phyloP scores from a whole-genome alignment of 64 coral and sea anemone genomes.

The Dendronephthya gigantea region DNA sequence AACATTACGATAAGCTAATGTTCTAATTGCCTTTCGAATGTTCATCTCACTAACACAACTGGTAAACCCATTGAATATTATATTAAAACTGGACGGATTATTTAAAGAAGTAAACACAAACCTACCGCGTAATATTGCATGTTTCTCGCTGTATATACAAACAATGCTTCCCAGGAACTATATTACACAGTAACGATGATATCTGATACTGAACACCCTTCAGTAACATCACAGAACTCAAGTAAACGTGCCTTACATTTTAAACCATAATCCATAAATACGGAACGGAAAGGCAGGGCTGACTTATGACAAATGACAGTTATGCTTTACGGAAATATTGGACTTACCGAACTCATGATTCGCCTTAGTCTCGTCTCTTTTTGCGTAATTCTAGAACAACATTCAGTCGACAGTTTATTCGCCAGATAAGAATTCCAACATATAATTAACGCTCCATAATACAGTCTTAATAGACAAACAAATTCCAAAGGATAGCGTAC shows the following conservation, averaged over 20 bases:
- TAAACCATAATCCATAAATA: not conserved
- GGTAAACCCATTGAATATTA: not conserved
- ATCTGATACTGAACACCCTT: not conserved
- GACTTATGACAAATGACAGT: not conserved
- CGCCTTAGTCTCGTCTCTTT: not conserved
- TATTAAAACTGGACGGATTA: not conserved
- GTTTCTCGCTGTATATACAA: constrained; percentile 1
- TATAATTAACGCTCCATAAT: not conserved
- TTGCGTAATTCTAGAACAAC: not conserved
- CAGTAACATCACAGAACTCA: not conserved
- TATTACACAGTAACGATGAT: not conserved
- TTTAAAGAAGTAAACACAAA: not conserved
- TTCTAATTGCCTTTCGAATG: not conserved
- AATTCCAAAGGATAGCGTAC: not conserved
- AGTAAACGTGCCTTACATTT: not conserved
- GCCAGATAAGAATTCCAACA: not conserved
- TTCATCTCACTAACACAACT: not conserved
- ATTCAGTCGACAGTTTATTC: not conserved
- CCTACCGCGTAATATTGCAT: constrained; percentile 2
- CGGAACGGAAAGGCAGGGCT: not conserved
- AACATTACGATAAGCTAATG: not conserved
- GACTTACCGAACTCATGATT: constrained; percentile 13
- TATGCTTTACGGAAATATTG: not conserved
- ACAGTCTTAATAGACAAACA: not conserved
- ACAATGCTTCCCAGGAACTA: not conserved